Conservation (phyloP, 2,888 invertebrate species). For the Acleris literana region DNA sequence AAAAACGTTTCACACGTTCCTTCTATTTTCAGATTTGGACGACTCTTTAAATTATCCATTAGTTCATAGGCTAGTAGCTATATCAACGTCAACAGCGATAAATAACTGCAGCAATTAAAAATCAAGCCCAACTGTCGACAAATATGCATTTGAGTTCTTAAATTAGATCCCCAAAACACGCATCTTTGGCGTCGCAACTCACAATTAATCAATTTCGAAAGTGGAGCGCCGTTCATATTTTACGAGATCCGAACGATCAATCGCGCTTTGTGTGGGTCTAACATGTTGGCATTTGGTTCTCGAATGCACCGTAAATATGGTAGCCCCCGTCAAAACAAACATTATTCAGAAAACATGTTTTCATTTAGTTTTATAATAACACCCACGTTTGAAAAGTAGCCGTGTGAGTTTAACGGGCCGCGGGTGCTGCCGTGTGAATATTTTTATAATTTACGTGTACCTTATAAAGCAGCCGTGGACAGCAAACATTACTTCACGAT, state of each 20-base stretch:
- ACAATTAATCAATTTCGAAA: slow-evolving; percentile 81
- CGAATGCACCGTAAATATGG: slow-evolving; percentile 64
- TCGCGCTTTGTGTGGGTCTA: slow-evolving; percentile 80
- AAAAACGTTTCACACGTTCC: slow-evolving; percentile 52
- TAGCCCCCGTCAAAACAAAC: slow-evolving; percentile 76
- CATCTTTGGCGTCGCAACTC: slow-evolving; percentile 59
- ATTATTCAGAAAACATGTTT: slow-evolving; percentile 74
- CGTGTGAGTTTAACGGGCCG: slow-evolving; percentile 60
- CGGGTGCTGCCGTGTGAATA: slow-evolving; percentile 62
- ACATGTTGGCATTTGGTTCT: slow-evolving; percentile 64
- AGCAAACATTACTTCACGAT: slow-evolving; percentile 54
- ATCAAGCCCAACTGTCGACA: slow-evolving; percentile 58
- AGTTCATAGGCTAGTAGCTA: slow-evolving; percentile 54
- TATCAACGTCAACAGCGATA: slow-evolving; percentile 60
- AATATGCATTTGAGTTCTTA: slow-evolving; percentile 61
- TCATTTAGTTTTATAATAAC: slow-evolving; percentile 77
- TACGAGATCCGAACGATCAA: slow-evolving; percentile 68
- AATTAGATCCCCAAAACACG: slow-evolving; percentile 62
- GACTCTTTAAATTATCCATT: slow-evolving; percentile 26
- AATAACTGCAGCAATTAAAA: slow-evolving; percentile 67
- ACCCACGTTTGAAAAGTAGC: slow-evolving; percentile 62
- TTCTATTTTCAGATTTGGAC: slow-evolving; percentile 45
- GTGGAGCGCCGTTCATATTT: slow-evolving; percentile 71
- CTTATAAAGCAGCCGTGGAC: slow-evolving; percentile 39
- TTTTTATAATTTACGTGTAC: slow-evolving; percentile 45